phyloP scores from a whole-genome alignment of 2,113 vertebrate species.

The Sigmodon hispidus region DNA sequence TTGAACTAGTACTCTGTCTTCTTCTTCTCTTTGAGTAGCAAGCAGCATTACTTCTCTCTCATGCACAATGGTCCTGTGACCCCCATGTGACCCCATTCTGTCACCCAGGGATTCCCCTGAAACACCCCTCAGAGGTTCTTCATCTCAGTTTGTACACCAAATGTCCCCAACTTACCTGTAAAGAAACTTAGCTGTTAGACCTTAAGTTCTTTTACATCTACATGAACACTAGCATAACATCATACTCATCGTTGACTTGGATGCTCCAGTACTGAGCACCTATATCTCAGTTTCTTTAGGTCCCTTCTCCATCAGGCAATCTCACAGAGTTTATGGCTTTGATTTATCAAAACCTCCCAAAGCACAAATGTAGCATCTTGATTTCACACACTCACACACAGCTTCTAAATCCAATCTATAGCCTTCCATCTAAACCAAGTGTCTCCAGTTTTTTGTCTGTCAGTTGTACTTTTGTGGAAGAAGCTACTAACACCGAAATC shows the following conservation, averaged over 20 bases:
- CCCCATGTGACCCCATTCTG: neutral
- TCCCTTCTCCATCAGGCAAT: neutral
- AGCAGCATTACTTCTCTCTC: neutral
- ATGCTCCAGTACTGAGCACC: neutral
- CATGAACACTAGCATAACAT: neutral
- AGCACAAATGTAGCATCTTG: neutral
- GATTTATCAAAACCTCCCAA: neutral
- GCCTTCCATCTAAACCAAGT: neutral
- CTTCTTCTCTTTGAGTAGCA: neutral
- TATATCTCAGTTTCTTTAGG: neutral
- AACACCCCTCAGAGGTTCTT: neutral
- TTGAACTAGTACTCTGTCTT: neutral
- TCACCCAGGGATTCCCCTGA: neutral
- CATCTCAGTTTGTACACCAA: neutral
- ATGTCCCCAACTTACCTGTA: neutral
- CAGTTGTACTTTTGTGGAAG: fast-evolving
- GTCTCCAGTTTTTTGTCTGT: neutral
- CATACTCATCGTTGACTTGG: neutral
- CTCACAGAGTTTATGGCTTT: neutral
- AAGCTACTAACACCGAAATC: neutral
- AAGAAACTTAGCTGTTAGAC: neutral
- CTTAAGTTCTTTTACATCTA: neutral
- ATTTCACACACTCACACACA: neutral
- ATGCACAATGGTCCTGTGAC: neutral
- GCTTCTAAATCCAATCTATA: neutral